Evolutionary conservation across 1,140 invertebrate species (phyloP).

Genomic region (Brachionus calyciflorus): DNA sequence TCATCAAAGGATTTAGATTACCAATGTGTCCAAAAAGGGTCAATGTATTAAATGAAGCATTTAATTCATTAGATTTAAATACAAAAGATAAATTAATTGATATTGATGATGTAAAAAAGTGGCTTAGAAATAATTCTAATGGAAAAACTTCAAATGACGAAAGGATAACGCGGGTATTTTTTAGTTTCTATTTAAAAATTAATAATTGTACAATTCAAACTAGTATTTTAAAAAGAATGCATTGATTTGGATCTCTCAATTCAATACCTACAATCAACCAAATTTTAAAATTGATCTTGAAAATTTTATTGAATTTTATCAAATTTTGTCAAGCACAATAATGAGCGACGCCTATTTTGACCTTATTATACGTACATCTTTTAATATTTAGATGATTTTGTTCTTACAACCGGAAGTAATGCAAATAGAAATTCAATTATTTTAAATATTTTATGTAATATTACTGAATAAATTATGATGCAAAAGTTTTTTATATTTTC

Average conservation of each 20-base stretch:
- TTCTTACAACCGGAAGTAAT: no score
- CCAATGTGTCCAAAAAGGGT: conserved; percentile 14
- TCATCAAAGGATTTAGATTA: conserved; percentile 7
- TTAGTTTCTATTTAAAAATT: no score
- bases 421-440: no score
- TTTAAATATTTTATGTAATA: no score
- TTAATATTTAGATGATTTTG: conserved; percentile 29
- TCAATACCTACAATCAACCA: background rate
- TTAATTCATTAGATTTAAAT: background rate
- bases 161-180: background rate
- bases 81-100: conserved; percentile 3
- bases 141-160: background rate
- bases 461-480: no score
- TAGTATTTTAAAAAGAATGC: background rate
- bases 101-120: background rate
- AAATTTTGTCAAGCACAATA: conserved; percentile 17
- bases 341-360: conserved; percentile 34
- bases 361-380: background rate
- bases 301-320: conserved; percentile 38
- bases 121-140: background rate
- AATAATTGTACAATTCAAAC: no score
- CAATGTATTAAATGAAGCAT: background rate
- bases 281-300: background rate
- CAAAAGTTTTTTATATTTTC: no score
- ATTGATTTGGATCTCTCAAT: background rate